Base-by-base conservation (phyloP, 2,113 vertebrate species). In the Elachura formosa region DNA sequence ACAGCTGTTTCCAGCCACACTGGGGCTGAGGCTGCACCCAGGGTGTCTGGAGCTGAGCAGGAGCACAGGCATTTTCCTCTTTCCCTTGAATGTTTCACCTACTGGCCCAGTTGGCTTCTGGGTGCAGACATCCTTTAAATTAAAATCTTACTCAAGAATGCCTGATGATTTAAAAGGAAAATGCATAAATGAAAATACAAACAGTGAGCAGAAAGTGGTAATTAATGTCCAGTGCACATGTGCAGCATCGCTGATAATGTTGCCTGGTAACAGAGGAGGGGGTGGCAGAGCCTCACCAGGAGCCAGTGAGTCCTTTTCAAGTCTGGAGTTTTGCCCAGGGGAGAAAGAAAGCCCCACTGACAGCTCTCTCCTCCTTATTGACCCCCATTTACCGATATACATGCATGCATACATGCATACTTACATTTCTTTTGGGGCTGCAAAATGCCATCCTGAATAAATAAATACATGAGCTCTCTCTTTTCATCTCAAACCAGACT, bases 191-290 rank as follows among this genome's bases (percentile, higher is more conserved):
- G 90, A 87, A 68, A 94, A 92, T 31, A 68, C 5, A 75, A 94
- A 78, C 36, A 92, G 68, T 14, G 2, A 96, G 77, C 91, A 84
- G 89, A 84, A 93, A 63, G 89, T 58, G 89, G 45, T 74, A 85
- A 89, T 85, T 91, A 84, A 71, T 88, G 87, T 89, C 94, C 87
- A 23, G 43, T 5, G 11, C 55, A 92, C 75, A 55, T 69, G 81
- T 96, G 93, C 94, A 56, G 56, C 61, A 40, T 81, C 6, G 0
- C 94, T 94, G 91, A 90, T 95, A 93, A 54, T 89, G 87, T 97
- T 97, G 95, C 96, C 84, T 96, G 92, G 96, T 94, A 96, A 94
- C 88, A 72, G 87, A 58, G 55, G 90, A 62, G 31, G 68, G 52
- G 86, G 49, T 79, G 90, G 73, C 85, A 95, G 80, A 71, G 75